Evolutionary conservation across 2,797 vertebrate genomes (phyloP).

Genomic region (Nothura maculosa): DNA sequence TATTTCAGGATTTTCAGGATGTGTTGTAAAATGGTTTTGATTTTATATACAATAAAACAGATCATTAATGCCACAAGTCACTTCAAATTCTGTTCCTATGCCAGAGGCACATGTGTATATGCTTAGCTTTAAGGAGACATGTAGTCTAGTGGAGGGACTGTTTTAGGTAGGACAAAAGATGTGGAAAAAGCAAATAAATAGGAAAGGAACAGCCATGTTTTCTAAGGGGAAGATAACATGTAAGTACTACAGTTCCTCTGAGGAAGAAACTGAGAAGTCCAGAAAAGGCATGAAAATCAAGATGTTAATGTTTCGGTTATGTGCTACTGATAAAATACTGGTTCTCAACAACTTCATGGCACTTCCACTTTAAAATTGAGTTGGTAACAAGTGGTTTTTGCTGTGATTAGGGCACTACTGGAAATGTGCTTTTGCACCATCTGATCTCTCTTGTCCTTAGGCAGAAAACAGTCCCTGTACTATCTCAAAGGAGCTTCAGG

Average conservation of each 20-base stretch:
- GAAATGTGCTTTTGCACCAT: background rate
- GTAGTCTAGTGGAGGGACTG: background rate
- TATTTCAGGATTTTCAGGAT: conserved; percentile 46
- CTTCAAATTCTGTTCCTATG: background rate
- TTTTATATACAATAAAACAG: background rate
- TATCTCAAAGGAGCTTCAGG: conserved; percentile 6
- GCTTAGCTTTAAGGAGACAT: background rate
- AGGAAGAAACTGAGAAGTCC: background rate
- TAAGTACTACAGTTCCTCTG: background rate
- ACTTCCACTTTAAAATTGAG: background rate
- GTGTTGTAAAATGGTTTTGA: conserved; percentile 10
- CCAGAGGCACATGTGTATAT: background rate
- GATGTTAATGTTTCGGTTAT: background rate
- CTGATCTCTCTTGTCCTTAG: conserved; percentile 11
- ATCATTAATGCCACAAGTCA: conserved; percentile 36
- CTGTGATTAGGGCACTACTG: background rate
- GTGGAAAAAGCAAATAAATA: background rate
- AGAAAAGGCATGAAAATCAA: background rate
- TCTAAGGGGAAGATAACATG: background rate
- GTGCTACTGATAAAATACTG: background rate
- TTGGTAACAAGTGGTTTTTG: conserved; percentile 2
- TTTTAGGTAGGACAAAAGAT: background rate
- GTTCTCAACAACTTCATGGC: background rate
- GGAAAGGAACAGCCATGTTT: background rate
- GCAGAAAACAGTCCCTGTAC: background rate